Base-by-base conservation (phyloP, 2,797 vertebrate genomes). In the Emydoidea blandingii region DNA sequence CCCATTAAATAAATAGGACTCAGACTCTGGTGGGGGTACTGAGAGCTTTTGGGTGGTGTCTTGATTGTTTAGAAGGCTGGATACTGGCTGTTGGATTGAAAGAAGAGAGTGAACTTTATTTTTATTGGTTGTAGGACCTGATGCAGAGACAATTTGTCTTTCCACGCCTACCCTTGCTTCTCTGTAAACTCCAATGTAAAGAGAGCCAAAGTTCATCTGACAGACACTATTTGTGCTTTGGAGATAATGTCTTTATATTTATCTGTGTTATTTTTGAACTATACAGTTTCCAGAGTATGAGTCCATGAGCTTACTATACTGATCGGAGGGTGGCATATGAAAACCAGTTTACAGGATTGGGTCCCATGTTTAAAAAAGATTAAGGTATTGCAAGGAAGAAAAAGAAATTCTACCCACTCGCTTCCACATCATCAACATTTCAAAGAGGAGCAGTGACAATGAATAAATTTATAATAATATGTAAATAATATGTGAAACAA, bases 251-350 rank as follows among this genome's bases (percentile, higher is more conserved):
- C 85, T 83, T 9, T 25, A 10, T 81, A 81, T 74, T 34, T 82
- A 18, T 53, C 5, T 27, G 34, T 47, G 54, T 78, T 44, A 34
- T 25, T 91, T 85, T 14, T 52, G 59, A 86, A 37, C 31, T 79
- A 47, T 41, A 2, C 0, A 1, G 72, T 31, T 29, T 62, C 59
- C 59, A 62, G 57, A 34, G 12, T 31, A 34, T 34, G 59, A 62
- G 59, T 62, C 31, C 11, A 41, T 37, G n/a, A 72, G 19, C 68
- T 72, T 72, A 72, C n/a, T 72, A 41, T 23, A 6, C 21, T 41
- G 53, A 23, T 1, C 0, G 34, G 5, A n/a, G 34, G 54, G 41
- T 1, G 1, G 34, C 41, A 91, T 10, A 4, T 12, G 23, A 79
- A 72, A 34, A 27, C 52, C 57, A 15, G 34, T 50, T 31, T 44